These are phyloP conservation scores for Sminthurides bifidus DNA, from an alignment of 1,140 invertebrate genomes.

Conservation along the genomic window DNA sequence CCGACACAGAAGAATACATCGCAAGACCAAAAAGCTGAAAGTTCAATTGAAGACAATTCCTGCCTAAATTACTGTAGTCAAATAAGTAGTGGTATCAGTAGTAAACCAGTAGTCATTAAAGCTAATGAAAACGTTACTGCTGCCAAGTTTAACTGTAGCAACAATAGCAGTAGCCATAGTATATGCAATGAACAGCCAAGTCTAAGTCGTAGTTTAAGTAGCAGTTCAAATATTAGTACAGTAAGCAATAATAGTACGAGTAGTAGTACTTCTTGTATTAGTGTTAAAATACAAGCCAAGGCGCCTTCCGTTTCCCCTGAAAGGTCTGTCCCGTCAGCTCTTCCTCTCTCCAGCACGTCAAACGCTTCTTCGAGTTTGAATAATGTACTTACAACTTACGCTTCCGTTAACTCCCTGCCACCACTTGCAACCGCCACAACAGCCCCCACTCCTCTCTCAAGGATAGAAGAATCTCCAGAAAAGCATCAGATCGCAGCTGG, in stretches of 20 bases:
- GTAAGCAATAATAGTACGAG: constrained; percentile 22
- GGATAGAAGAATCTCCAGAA: constrained; percentile 31
- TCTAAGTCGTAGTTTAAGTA: constrained; percentile 19
- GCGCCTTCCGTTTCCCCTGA: constrained; percentile 3
- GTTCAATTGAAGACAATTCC: not conserved
- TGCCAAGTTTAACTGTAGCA: not conserved
- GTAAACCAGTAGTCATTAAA: constrained; percentile 16
- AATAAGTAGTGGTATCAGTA: not conserved
- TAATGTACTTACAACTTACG: no score
- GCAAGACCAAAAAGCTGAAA: no score
- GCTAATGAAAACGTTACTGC: constrained; percentile 15
- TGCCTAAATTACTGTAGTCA: constrained; percentile 4
- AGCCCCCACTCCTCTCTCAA: constrained; percentile 1
- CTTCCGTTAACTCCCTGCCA: not conserved
- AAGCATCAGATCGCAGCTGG: constrained; percentile 13
- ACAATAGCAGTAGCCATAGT: not conserved
- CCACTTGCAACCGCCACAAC: constrained; percentile 1
- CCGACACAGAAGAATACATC: not conserved
- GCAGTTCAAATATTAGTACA: constrained; percentile 24
- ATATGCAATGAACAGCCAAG: not conserved
- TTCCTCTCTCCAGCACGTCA: not conserved
- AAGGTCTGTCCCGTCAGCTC: not conserved
- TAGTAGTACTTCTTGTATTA: constrained; percentile 21
- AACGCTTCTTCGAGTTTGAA: not conserved
- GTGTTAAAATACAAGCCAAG: constrained; percentile 12